Base-by-base conservation (phyloP, 2,797 vertebrate species). In the Phoxinus dragarum region DNA sequence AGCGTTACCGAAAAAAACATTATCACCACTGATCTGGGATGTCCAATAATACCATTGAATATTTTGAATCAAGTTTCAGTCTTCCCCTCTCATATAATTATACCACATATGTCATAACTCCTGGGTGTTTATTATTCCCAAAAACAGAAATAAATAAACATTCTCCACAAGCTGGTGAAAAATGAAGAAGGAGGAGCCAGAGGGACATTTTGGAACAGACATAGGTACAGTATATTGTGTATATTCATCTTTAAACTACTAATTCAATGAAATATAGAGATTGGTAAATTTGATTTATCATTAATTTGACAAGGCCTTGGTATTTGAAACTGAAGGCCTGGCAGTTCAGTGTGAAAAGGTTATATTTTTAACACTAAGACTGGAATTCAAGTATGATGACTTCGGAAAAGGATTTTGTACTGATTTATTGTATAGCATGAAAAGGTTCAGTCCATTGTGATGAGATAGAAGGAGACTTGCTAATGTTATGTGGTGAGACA, bases 401-500 rank as follows among this genome's bases (percentile, higher is more conserved):
- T 16, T 31, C 27, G 5, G 61, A 31, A 64, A 64, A 31, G 3
- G 2, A 31, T 31, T 31, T 64, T 64, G 27, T 12, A 31, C 61
- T 31, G 12, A 31, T 64, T 64, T 64, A 64, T 16, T 27, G 16
- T 31, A 64, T 16, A 31, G 61, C 27, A 64, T 31, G 6, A 64
- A 31, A 16, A 31, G 3, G 27, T 31, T 31, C 12, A 64, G 61
- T 64, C 5, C 61, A 54, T 52, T 75, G 31, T 36, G 1, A 44
- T 79, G n/a, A 66, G 40, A 64, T 12, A 34, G 40, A 79, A 61
- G 42, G n/a, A 12, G 14, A 64, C 47, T 80, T 80, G 42, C 61
- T 67, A 80, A 80, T 49, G 42, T 49, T 36, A 78, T 78, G 52
- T 21, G 36, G 38, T 31, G 38, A 79, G 64, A n/a, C 27, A 64